Percentiles rank a stretch among this genome's conserved stretches.
These are phyloP conservation scores for Phlogophora meticulosa DNA, from an alignment of 2,888 invertebrate species.

Conservation along the genomic window DNA sequence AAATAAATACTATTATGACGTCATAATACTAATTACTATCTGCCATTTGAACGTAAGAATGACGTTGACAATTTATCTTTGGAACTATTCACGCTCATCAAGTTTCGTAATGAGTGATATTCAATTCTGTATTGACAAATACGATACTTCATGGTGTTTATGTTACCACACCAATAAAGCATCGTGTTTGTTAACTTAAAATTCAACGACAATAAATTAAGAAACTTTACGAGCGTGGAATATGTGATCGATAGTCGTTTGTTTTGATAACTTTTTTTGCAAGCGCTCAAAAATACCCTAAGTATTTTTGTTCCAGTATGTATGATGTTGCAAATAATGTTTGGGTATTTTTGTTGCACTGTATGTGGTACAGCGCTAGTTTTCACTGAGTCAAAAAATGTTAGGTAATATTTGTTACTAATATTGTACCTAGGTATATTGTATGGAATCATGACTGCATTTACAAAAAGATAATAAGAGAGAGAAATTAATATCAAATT, in stretches of 20 bases:
- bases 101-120: slow-evolving; percentile 37
- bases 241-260: slow-evolving; percentile 10
- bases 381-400: too few relatives aligned
- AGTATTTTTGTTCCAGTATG: too few relatives aligned
- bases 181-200: slow-evolving; percentile 34
- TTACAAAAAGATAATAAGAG: too few relatives aligned
- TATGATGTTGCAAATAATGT: not conserved
- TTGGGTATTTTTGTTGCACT: not conserved
- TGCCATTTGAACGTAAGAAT: too few relatives aligned
- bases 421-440: too few relatives aligned
- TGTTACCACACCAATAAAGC: slow-evolving; percentile 12
- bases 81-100: slow-evolving; percentile 17
- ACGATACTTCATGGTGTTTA: slow-evolving; percentile 10
- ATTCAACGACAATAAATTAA: slow-evolving; percentile 43
- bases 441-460: too few relatives aligned
- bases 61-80: slow-evolving; percentile 9
- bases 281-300: too few relatives aligned
- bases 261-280: slow-evolving; percentile 8
- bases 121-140: slow-evolving; percentile 34
- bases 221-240: slow-evolving; percentile 29
- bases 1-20: slow-evolving; percentile 18
- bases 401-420: too few relatives aligned
- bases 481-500: too few relatives aligned
- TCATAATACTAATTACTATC: too few relatives aligned
- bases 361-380: too few relatives aligned